phyloP scores from a whole-genome alignment of 2,113 vertebrate species.

The Platichthys stellatus region DNA sequence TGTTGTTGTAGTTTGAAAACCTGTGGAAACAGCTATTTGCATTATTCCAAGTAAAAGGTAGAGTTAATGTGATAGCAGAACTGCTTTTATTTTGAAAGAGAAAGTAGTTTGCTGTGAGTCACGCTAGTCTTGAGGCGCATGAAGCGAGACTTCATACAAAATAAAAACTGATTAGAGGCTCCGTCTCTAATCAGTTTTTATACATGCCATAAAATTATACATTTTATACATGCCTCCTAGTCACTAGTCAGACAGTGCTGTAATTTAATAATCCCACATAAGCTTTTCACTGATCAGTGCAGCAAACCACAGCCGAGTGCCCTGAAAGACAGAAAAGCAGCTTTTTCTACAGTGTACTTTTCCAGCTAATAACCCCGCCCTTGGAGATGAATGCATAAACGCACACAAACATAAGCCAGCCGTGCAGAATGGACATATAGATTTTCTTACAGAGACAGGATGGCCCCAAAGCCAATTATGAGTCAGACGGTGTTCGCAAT shows the following conservation, averaged over 20 bases:
- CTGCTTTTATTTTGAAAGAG: too few relatives aligned
- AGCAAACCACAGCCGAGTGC: conserved; percentile 6
- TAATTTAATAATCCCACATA: conserved; percentile 14
- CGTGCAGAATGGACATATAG: conserved; percentile 4
- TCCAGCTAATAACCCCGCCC: conserved; percentile 10
- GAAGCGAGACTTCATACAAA: too few relatives aligned
- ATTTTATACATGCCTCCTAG: background rate
- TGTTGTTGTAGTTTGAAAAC: too few relatives aligned
- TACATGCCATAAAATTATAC: too few relatives aligned
- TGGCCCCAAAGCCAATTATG: conserved; percentile 41
- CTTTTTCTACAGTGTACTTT: background rate
- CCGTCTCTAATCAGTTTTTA: too few relatives aligned
- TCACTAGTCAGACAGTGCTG: background rate
- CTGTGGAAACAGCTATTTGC: too few relatives aligned
- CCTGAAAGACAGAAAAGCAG: background rate
- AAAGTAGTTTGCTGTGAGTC: too few relatives aligned
- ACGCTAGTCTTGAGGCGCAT: too few relatives aligned
- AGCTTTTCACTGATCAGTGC: conserved; percentile 2
- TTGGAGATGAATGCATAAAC: background rate
- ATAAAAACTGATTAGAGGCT: too few relatives aligned
- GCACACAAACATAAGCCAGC: background rate
- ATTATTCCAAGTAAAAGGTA: too few relatives aligned
- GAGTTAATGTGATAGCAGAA: too few relatives aligned
- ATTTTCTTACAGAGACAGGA: conserved; percentile 1
- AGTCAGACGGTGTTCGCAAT: conserved; percentile 33